A percentile compares a stretch with the other conserved stretches of the same genome.
phyloP scores from a whole-genome alignment of 2,888 invertebrate species.

The Nephrotoma guestfalica region DNA sequence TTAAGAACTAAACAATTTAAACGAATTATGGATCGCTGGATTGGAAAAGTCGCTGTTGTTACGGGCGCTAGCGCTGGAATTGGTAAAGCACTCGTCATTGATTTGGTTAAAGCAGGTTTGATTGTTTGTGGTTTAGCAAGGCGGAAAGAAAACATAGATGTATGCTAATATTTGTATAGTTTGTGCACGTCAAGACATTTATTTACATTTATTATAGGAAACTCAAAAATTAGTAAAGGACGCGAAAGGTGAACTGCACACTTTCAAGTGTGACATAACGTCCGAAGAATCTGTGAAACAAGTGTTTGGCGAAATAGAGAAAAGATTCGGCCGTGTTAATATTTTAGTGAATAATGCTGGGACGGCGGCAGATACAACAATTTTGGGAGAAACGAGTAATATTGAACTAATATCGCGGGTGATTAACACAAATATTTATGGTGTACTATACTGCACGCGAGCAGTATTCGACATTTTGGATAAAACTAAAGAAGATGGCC shows the following conservation, averaged over 20 bases:
- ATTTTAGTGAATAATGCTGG: constrained; percentile 44
- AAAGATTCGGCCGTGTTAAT: constrained; percentile 36
- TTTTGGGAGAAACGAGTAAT: constrained; percentile 14
- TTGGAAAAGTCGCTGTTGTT: too few species aligned
- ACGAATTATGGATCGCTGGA: too few species aligned
- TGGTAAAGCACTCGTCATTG: constrained; percentile 35
- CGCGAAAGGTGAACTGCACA: constrained; percentile 19
- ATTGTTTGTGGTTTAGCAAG: constrained; percentile 41
- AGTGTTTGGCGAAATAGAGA: constrained; percentile 37
- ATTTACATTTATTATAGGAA: constrained; percentile 14
- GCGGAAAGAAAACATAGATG: constrained; percentile 26
- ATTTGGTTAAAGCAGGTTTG: constrained; percentile 36
- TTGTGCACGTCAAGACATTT: background rate
- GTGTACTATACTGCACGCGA: constrained; percentile 29
- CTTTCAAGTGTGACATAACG: constrained; percentile 33
- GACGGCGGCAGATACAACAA: constrained; percentile 16
- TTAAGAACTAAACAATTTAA: too few species aligned
- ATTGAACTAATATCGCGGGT: constrained; percentile 21
- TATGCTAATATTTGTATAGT: background rate
- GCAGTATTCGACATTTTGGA: constrained; percentile 36
- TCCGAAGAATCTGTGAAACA: constrained; percentile 37
- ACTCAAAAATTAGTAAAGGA: constrained; percentile 17
- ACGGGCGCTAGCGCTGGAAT: constrained; percentile 31
- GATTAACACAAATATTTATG: constrained; percentile 33
- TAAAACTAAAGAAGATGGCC: constrained; percentile 27